Conservation (phyloP, 2,888 invertebrate genomes). For the Ceraclea dissimilis region DNA sequence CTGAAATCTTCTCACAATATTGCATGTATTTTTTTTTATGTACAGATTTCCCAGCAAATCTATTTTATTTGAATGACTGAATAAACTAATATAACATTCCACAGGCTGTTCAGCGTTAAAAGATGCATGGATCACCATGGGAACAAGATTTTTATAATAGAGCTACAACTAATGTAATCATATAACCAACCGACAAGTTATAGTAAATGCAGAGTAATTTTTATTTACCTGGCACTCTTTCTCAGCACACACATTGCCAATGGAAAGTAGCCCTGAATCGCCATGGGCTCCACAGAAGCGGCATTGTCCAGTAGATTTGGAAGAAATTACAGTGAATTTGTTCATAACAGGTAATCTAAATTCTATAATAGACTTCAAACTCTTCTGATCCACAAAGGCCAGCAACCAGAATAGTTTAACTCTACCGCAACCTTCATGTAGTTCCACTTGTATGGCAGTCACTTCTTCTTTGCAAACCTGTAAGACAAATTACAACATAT, state of each 20-base stretch:
- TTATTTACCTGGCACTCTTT: conserved; percentile 78
- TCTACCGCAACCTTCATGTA: conserved; percentile 95
- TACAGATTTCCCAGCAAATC: no score
- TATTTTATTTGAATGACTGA: no score
- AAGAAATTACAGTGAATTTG: conserved; percentile 33
- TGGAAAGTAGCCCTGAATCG: conserved; percentile 75
- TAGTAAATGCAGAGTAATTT: no score
- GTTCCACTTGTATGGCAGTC: conserved; percentile 90
- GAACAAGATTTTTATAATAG: no score
- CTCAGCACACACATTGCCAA: conserved; percentile 90
- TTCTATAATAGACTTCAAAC: conserved; percentile 84
- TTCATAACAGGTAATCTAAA: conserved; percentile 57
- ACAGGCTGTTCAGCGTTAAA: no score
- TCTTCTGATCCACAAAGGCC: conserved; percentile 86
- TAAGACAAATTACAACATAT: not conserved
- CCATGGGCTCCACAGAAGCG: conserved; percentile 86
- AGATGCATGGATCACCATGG: no score
- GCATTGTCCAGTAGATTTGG: conserved; percentile 60
- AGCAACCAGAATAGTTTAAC: conserved; percentile 94
- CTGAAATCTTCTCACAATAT: no score
- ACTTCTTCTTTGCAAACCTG: conserved; percentile 93
- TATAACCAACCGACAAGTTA: no score
- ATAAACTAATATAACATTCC: no score
- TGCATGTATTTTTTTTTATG: no score
- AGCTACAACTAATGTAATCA: no score